A percentile compares a stretch with the other conserved stretches of the same genome.
These are phyloP conservation scores for Isaurus tuberculatus DNA, from an alignment of 92 coral and sea anemone genomes.

Conservation along the genomic window DNA sequence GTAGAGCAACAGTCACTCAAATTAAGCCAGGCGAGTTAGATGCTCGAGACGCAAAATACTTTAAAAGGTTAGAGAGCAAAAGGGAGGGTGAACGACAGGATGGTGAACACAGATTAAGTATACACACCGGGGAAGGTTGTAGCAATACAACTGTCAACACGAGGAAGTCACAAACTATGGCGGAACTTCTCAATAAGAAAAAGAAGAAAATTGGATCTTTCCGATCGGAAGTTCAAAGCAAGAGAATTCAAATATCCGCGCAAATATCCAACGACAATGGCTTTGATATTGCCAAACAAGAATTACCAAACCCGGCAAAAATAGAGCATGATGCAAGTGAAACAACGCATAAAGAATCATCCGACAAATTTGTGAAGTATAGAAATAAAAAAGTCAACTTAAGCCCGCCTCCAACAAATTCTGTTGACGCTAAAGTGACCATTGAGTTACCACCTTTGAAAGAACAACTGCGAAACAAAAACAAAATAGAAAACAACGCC, in stretches of 20 bases:
- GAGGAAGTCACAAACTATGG: conserved; percentile 10
- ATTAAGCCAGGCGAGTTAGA: conserved; percentile 38
- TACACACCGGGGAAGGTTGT: neutral
- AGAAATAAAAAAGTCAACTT: conserved; percentile 32
- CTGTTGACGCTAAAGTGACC: neutral
- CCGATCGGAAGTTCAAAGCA: neutral
- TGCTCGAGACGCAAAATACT: conserved; percentile 20
- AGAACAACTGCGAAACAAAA: conserved; percentile 12
- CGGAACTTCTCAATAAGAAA: conserved; percentile 9
- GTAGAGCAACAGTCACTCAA: conserved; percentile 21
- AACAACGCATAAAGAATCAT: neutral
- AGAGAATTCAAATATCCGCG: neutral
- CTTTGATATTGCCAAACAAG: conserved; percentile 23
- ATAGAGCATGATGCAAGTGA: conserved; percentile 7
- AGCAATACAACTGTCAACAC: neutral
- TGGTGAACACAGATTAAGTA: neutral
- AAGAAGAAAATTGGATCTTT: conserved; percentile 2
- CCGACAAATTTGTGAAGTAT: conserved; percentile 22
- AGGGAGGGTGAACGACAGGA: neutral
- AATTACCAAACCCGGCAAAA: conserved; percentile 37
- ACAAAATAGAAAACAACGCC: neutral
- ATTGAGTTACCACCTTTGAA: conserved; percentile 30
- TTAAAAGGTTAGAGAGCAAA: conserved; percentile 9
- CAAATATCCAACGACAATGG: neutral
- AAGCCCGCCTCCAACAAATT: conserved; percentile 4